Conservation (phyloP, 2,888 invertebrate species). For the Cerastis leucographa region DNA sequence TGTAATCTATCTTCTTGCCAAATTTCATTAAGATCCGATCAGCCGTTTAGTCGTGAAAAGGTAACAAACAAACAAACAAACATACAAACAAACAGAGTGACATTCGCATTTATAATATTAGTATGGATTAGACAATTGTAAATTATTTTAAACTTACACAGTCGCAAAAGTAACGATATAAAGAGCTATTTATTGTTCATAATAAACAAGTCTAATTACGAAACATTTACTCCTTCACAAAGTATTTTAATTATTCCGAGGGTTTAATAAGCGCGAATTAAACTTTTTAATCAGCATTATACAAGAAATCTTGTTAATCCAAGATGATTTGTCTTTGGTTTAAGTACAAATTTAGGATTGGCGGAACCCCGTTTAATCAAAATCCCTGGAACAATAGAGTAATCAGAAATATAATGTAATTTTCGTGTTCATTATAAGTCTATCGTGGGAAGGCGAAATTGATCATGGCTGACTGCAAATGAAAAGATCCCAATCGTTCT, state of each 20-base stretch:
- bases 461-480: slow-evolving; percentile 86
- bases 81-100: too few species aligned
- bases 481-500: slow-evolving; percentile 87
- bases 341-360: slow-evolving; percentile 74
- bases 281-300: slow-evolving; percentile 73
- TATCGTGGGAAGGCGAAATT: slow-evolving; percentile 78
- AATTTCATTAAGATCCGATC: too few species aligned
- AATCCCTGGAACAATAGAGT: slow-evolving; percentile 84
- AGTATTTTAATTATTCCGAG: slow-evolving; percentile 67
- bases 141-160: slow-evolving; percentile 36
- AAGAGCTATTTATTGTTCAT: slow-evolving; percentile 46
- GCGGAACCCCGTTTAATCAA: slow-evolving; percentile 81
- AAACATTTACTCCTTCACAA: slow-evolving; percentile 59
- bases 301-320: slow-evolving; percentile 78
- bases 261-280: slow-evolving; percentile 72
- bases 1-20: too few species aligned
- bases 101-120: too few species aligned
- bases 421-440: slow-evolving; percentile 86
- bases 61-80: too few species aligned
- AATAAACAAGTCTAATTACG: slow-evolving; percentile 64
- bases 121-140: slow-evolving; percentile 8
- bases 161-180: slow-evolving; percentile 53
- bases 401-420: slow-evolving; percentile 87
- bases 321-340: slow-evolving; percentile 78
- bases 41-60: too few species aligned